Evolutionary conservation across 2,888 invertebrate genomes (phyloP), one percentile per base, ranked within the genome.

Genomic region (Marronus borbonicus): DNA sequence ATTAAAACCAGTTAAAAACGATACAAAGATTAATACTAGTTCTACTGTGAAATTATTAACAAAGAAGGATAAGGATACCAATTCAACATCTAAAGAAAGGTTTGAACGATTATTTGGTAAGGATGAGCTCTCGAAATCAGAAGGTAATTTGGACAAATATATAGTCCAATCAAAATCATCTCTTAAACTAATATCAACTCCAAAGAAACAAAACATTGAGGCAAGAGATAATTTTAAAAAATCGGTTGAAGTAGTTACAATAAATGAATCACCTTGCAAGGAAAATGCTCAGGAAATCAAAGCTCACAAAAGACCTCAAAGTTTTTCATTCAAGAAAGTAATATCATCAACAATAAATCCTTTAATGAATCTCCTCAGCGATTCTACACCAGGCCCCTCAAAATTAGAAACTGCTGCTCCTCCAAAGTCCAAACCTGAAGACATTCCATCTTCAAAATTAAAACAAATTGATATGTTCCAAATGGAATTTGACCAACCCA

Each of bases 251-350:
- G n/a, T n/a, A 5, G 3, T 52, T n/a, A 17, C 52, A 24, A 60
- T 28, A 60, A 60, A 10, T 20, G 60, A 28, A 7, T 60, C 60
- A 44, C 10, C 36, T 66, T 5, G 2, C 1, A 44, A 39, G 20
- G n/a, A 66, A 66, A 44, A n/a, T 44, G 44, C 39, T 66, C 4
- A 44, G 17, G 20, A 44, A n/a, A 8, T n/a, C 8, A 17, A 66
- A n/a, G n/a, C n/a, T 4, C 39, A 44, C 1, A 39, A 31, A 64
- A 28, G 24, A 28, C 60, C 66, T n/a, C n/a, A 39, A n/a, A 4
- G 66, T 8, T 66, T 66, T 12, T n/a, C 5, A 17, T 66, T 66
- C 39, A 66, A 66, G 36, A 66, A 44, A 60, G 60, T 60, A 4
- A 10, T 66, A 12, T 17, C 66, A 44, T 44, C 66, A n/a, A 8